phyloP scores from a whole-genome alignment of 2,888 invertebrate genomes.

The Synergus umbraculus region DNA sequence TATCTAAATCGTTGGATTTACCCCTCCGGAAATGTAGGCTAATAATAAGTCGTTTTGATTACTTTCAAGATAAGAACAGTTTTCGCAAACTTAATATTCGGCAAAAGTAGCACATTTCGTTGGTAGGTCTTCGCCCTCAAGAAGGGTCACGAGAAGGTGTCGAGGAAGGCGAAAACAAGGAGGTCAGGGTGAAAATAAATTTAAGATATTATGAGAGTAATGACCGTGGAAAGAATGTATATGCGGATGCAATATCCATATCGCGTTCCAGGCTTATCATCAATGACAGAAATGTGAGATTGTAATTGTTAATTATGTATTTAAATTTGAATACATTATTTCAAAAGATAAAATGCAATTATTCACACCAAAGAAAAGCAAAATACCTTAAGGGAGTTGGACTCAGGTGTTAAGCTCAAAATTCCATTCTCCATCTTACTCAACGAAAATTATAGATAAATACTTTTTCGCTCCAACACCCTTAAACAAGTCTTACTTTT shows the following conservation, averaged over 20 bases:
- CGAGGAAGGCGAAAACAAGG: slow-evolving; percentile 16
- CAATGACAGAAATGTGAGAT: background rate
- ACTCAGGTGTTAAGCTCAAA: too few relatives aligned
- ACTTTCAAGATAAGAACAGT: background rate
- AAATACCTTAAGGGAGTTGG: background rate
- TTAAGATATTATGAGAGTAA: slow-evolving; percentile 29
- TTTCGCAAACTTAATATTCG: background rate
- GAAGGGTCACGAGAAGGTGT: background rate
- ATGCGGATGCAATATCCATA: slow-evolving; percentile 11
- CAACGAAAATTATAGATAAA: too few relatives aligned
- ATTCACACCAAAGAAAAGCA: background rate
- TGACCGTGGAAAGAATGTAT: slow-evolving; percentile 13
- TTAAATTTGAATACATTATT: background rate
- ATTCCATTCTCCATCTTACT: too few relatives aligned
- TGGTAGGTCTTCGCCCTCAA: background rate
- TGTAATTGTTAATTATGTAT: background rate
- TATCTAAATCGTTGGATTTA: background rate
- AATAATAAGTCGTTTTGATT: background rate
- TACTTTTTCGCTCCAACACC: too few relatives aligned
- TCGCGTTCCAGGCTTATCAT: background rate
- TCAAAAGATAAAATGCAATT: background rate
- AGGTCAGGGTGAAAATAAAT: slow-evolving; percentile 37
- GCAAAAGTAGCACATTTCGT: background rate
- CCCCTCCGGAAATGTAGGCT: background rate
- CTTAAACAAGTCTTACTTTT: too few relatives aligned